Percentiles rank a stretch among this genome's conserved stretches.
Conservation (phyloP, 2,888 invertebrate genomes). For the Athalia rosae region DNA sequence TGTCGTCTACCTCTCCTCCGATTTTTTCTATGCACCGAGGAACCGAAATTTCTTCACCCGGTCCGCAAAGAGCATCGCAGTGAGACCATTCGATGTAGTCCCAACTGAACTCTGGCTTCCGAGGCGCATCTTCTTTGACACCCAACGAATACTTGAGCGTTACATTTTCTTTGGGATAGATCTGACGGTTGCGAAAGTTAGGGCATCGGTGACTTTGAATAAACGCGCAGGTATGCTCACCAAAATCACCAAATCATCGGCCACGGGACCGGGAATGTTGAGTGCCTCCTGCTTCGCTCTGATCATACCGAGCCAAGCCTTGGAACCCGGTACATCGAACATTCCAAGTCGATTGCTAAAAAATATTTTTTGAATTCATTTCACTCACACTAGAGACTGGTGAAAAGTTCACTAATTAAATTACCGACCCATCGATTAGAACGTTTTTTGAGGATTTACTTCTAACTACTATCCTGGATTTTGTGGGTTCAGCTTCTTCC, state of each 20-base stretch:
- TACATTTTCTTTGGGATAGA: constrained; percentile 58
- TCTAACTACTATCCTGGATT: constrained; percentile 74
- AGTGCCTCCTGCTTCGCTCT: constrained; percentile 70
- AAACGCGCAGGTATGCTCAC: constrained; percentile 61
- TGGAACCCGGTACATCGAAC: constrained; percentile 66
- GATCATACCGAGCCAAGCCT: constrained; percentile 71
- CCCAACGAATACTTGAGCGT: constrained; percentile 60
- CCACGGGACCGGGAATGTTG: constrained; percentile 75
- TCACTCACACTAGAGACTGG: no score
- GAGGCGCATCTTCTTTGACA: constrained; percentile 65
- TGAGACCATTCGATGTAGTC: constrained; percentile 75
- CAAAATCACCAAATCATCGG: constrained; percentile 74
- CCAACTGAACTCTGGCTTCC: constrained; percentile 75
- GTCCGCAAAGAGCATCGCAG: constrained; percentile 76
- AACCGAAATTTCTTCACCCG: constrained; percentile 72
- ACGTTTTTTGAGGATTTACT: constrained; percentile 71
- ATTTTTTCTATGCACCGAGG: constrained; percentile 75
- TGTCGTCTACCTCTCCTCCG: constrained; percentile 75
- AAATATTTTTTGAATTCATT: constrained; percentile 40
- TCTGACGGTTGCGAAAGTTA: constrained; percentile 45
- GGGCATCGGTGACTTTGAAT: not conserved
- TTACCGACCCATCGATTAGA: constrained; percentile 74
- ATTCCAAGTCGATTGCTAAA: constrained; percentile 68
- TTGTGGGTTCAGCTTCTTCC: constrained; percentile 75
- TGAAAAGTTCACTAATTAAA: not conserved